Conservation (phyloP, 1,140 invertebrate genomes). For the Caenorhabditis brenneri region DNA sequence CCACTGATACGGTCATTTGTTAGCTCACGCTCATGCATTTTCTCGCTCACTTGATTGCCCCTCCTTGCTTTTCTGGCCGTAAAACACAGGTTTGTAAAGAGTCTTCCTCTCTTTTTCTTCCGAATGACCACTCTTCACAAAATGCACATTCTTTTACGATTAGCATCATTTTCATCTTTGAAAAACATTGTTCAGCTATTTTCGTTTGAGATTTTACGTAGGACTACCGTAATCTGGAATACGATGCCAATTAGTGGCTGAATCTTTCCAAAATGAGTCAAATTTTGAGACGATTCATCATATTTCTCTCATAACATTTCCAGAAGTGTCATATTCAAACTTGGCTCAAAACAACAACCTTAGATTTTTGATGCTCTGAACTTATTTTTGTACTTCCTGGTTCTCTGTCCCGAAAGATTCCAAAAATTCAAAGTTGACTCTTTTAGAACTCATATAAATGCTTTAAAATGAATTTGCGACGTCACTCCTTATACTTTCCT, state of each 20-base stretch:
- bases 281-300: too few species aligned
- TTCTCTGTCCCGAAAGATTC: neutral
- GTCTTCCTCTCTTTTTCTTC: slow-evolving; percentile 23
- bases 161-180: neutral
- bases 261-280: too few species aligned
- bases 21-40: slow-evolving; percentile 38
- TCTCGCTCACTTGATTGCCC: slow-evolving; percentile 39
- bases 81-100: slow-evolving; percentile 42
- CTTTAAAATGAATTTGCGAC: slow-evolving; percentile 8
- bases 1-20: slow-evolving; percentile 40
- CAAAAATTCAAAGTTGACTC: neutral
- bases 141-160: slow-evolving; percentile 7
- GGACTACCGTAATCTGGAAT: too few species aligned
- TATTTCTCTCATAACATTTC: too few species aligned
- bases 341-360: too few species aligned
- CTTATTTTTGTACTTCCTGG: too few species aligned
- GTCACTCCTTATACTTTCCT: neutral
- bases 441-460: neutral
- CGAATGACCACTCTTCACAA: slow-evolving; percentile 8
- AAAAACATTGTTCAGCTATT: neutral
- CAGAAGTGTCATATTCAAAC: too few species aligned
- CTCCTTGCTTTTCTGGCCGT: slow-evolving; percentile 19
- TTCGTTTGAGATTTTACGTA: too few species aligned
- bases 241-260: too few species aligned
- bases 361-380: too few species aligned